Evolutionary conservation across 2,113 vertebrate species (phyloP), one percentile per base, ranked within the genome.

Genomic region (Tinamus guttatus): DNA sequence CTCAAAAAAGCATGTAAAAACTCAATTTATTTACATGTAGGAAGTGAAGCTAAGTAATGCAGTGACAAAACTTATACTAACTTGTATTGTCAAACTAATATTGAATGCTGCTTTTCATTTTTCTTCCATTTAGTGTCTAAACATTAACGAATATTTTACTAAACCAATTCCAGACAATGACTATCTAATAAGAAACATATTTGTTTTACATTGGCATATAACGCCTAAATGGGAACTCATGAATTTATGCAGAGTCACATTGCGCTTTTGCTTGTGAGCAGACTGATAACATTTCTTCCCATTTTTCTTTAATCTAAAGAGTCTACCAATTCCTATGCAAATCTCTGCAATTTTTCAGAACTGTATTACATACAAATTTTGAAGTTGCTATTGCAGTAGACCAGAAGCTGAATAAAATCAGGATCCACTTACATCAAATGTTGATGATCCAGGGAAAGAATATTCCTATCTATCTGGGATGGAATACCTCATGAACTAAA

Each of bases 261-360:
- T 74, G 25, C 18, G 85, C 80, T 93, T 93, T 80, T 77, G n/a
- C 30, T 49, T 77, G 47, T 49, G 85, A 90, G 34, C 43, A 85
- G 18, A 3, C 13, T 74, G n/a, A 45, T 67, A 73, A 73, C 4
- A 80, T 11, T 2, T 36, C 58, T 24, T 76, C 10, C 9, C 17
- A 65, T 78, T 92, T 74, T 5, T 78, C 89, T 43, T 43, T 82
- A 87, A 87, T 11, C 62, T 32, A 82, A 85, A 86, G 14, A 41
- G 21, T 67, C 54, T 3, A 43, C 27, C 13, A 85, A 87, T 76
- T 76, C 32, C 28, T 65, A 52, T 36, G n/a, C 8, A 85, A 87
- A 80, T 70, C 18, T 41, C n/a, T 56, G 43, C 16, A 9, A 62
- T 85, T 87, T 80, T 85, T 17, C 32, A 54, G 60, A 88, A 54